Conservation (phyloP, 2,888 invertebrate genomes). For the Trichogramma evanescens region DNA sequence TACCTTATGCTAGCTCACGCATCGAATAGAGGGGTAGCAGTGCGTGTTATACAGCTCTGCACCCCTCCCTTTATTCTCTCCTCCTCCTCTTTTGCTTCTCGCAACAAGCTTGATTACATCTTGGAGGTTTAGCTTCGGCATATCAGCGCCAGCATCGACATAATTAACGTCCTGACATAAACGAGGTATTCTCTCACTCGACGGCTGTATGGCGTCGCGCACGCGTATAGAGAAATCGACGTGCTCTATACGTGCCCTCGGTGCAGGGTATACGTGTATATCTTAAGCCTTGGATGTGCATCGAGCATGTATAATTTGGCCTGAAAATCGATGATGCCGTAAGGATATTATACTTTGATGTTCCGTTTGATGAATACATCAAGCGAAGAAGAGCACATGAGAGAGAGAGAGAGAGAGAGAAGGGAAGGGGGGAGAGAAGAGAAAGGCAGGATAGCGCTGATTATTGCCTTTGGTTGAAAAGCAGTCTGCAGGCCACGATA, state of each 20-base stretch:
- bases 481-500: too few relatives aligned
- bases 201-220: not conserved
- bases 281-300: too few relatives aligned
- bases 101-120: slow-evolving; percentile 12
- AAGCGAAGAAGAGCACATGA: not conserved
- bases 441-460: too few relatives aligned
- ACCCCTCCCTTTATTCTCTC: not conserved
- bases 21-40: not conserved
- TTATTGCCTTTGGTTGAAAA: too few relatives aligned
- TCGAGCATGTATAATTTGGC: too few relatives aligned
- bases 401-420: not conserved
- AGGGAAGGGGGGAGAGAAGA: too few relatives aligned
- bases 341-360: too few relatives aligned
- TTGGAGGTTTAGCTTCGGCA: not conserved
- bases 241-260: too few relatives aligned
- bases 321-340: too few relatives aligned
- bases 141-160: not conserved
- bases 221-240: too few relatives aligned
- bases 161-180: slow-evolving; percentile 12
- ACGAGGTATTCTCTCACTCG: not conserved
- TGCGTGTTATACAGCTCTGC: not conserved
- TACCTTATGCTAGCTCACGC: too few relatives aligned
- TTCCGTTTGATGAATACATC: not conserved
- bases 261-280: too few relatives aligned
- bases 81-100: not conserved